Percentiles rank a stretch among this genome's conserved stretches.
These are phyloP conservation scores for Nezara viridula DNA, from an alignment of 2,888 invertebrate species.

Conservation along the genomic window DNA sequence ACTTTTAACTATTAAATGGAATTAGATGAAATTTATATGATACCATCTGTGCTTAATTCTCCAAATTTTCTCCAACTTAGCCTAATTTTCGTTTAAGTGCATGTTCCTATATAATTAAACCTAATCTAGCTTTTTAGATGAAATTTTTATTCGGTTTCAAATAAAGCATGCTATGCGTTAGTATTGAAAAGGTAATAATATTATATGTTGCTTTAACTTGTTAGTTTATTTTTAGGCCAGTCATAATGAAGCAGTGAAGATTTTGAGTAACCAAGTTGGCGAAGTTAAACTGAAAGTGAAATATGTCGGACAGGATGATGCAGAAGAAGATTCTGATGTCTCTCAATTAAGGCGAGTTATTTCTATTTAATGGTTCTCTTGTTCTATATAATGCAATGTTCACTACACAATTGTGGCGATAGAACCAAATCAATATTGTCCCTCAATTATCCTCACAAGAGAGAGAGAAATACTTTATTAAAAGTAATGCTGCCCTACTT, in stretches of 20 bases:
- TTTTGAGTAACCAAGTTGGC: slow-evolving; percentile 83
- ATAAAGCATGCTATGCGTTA: neutral
- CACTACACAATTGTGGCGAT: too few relatives aligned
- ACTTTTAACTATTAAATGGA: too few relatives aligned
- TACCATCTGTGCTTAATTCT: too few relatives aligned
- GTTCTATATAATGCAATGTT: too few relatives aligned
- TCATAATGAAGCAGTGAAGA: slow-evolving; percentile 85
- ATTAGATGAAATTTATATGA: too few relatives aligned
- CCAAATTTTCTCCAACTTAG: too few relatives aligned
- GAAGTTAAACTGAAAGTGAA: slow-evolving; percentile 84
- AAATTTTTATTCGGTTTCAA: neutral
- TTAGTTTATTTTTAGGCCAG: slow-evolving; percentile 72
- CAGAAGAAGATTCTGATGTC: slow-evolving; percentile 78
- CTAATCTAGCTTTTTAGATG: neutral
- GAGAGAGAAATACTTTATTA: too few relatives aligned
- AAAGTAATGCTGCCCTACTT: too few relatives aligned
- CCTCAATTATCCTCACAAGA: too few relatives aligned
- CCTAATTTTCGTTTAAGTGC: too few relatives aligned
- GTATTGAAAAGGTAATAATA: neutral
- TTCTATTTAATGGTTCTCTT: too few relatives aligned
- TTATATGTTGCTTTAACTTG: neutral
- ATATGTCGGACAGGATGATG: slow-evolving; percentile 76
- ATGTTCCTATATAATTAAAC: neutral
- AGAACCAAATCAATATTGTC: too few relatives aligned
- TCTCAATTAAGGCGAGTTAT: slow-evolving; percentile 71